Percentiles rank a stretch among this genome's conserved stretches.
phyloP scores from a whole-genome alignment of 2,113 vertebrate genomes.

The Propithecus coquereli region DNA sequence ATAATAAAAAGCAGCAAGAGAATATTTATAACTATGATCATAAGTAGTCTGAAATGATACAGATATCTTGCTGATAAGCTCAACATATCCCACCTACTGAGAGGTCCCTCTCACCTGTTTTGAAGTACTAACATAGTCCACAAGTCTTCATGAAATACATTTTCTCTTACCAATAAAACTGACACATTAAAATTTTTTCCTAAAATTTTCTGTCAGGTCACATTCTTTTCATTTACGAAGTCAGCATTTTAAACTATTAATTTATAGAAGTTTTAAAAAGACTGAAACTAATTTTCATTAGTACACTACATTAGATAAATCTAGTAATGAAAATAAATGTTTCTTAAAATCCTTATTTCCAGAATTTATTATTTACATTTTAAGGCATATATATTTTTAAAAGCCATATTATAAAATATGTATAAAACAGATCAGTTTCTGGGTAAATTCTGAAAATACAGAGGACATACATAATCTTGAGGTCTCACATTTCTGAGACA shows the following conservation, averaged over 20 bases:
- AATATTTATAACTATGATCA: not conserved
- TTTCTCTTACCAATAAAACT: not conserved
- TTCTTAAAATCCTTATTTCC: constrained; percentile 13
- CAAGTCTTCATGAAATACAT: not conserved
- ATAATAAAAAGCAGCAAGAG: not conserved
- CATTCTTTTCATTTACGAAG: not conserved
- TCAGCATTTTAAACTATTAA: not conserved
- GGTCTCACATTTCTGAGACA: not conserved
- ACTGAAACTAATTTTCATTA: not conserved
- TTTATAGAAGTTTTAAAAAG: not conserved
- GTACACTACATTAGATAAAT: not conserved
- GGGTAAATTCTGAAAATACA: not conserved
- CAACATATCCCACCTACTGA: not conserved
- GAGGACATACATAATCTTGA: not conserved
- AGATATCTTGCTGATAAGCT: not conserved
- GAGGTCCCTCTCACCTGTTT: not conserved
- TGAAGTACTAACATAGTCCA: not conserved
- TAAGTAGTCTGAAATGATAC: not conserved
- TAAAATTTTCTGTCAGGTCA: not conserved
- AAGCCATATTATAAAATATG: not conserved
- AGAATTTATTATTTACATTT: not conserved
- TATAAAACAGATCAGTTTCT: not conserved
- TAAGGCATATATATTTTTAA: not conserved
- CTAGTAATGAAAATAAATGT: constrained; percentile 28
- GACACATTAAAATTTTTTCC: not conserved